These are phyloP conservation scores for Enteromius anoplus DNA, from an alignment of 2,797 vertebrate genomes.

Conservation along the genomic window DNA sequence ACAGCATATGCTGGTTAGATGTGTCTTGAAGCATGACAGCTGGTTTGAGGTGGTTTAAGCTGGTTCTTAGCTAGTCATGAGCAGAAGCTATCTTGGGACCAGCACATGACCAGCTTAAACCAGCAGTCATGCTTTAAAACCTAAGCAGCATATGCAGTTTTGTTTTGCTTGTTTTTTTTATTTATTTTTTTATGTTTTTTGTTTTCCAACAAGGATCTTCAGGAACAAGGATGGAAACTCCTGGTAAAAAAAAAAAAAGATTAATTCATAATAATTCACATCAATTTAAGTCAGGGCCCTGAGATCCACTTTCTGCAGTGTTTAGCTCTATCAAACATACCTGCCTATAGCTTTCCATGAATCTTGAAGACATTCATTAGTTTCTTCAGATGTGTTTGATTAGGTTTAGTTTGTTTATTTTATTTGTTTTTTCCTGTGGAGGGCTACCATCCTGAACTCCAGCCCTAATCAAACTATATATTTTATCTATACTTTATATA, in stretches of 20 bases:
- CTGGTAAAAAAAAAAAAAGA: no score
- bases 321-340: neutral
- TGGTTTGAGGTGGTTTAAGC: neutral
- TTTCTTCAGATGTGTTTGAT: neutral
- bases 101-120: no score
- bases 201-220: no score
- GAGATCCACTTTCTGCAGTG: neutral
- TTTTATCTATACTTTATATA: neutral
- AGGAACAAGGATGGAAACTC: no score
- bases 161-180: no score
- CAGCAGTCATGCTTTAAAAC: no score
- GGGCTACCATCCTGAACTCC: neutral
- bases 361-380: neutral
- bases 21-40: neutral
- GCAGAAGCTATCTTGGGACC: no score
- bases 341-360: neutral
- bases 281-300: neutral
- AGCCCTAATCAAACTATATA: neutral
- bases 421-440: neutral
- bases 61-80: neutral
- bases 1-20: neutral
- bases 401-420: no score
- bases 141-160: no score
- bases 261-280: neutral
- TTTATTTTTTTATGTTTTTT: no score